A percentile compares a stretch with the other conserved stretches of the same genome.
phyloP scores from a whole-genome alignment of 2,888 invertebrate species.

The Macaria notata region DNA sequence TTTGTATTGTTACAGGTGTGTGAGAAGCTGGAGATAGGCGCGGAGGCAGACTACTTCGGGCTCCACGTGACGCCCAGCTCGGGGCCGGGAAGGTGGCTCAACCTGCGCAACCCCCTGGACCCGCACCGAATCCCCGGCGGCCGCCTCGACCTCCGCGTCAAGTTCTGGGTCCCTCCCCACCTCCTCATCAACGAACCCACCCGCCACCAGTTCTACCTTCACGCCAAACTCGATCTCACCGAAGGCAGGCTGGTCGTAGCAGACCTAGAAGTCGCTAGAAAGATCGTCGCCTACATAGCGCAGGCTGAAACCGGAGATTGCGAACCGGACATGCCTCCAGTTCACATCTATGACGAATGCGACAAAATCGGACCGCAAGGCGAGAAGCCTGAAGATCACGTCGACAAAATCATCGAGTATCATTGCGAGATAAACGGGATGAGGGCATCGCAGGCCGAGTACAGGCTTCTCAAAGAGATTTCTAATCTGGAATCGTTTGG shows the following conservation, averaged over 20 bases:
- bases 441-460: conserved; percentile 90
- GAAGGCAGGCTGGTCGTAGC: conserved; percentile 88
- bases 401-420: conserved; percentile 84
- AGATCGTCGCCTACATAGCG: conserved; percentile 89
- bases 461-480: conserved; percentile 91
- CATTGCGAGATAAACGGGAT: conserved; percentile 85
- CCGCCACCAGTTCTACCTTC: conserved; percentile 93
- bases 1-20: conserved; percentile 86
- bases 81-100: conserved; percentile 92
- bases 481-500: conserved; percentile 91
- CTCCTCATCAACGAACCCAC: conserved; percentile 92
- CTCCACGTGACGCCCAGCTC: conserved; percentile 83
- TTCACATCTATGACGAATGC: conserved; percentile 84
- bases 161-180: conserved; percentile 96
- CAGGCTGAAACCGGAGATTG: conserved; percentile 89
- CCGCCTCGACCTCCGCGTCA: conserved; percentile 88
- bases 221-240: conserved; percentile 89
- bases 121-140: conserved; percentile 86
- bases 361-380: conserved; percentile 84
- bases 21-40: conserved; percentile 90
- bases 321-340: conserved; percentile 82
- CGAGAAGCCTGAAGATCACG: conserved; percentile 83
- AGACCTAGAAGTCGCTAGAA: conserved; percentile 86
- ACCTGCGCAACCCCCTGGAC: conserved; percentile 91
- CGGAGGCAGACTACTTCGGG: conserved; percentile 95